Conservation (phyloP, 2,888 invertebrate species). For the Caenorhabditis sinica region DNA sequence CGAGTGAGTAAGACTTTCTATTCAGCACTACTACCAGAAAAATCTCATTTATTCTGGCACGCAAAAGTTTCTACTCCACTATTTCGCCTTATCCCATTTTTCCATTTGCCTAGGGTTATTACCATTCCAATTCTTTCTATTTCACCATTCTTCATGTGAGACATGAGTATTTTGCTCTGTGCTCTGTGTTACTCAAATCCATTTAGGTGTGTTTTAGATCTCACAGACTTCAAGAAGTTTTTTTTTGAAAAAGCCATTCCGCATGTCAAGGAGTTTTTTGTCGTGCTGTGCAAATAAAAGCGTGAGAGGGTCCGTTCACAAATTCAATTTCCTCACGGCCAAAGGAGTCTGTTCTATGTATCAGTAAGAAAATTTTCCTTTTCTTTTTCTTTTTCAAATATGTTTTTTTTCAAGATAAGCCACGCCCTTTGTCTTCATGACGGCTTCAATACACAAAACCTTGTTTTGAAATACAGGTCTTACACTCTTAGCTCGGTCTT, state of each 20-base stretch:
- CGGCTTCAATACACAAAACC: not conserved
- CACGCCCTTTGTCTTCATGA: not conserved
- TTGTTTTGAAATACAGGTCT: no score
- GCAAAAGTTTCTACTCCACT: slow-evolving; percentile 49
- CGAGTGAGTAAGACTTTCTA: slow-evolving; percentile 29
- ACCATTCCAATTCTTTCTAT: not conserved
- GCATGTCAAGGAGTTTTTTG: slow-evolving; percentile 44
- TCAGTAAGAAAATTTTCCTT: slow-evolving; percentile 11
- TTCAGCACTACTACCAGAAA: slow-evolving; percentile 38
- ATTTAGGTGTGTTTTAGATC: slow-evolving; percentile 39
- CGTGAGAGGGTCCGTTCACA: slow-evolving; percentile 36
- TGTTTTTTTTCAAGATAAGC: not conserved
- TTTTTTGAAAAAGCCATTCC: slow-evolving; percentile 5
- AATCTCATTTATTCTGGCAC: slow-evolving; percentile 65
- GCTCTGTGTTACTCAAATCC: slow-evolving; percentile 16
- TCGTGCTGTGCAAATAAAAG: slow-evolving; percentile 17
- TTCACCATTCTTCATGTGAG: not conserved
- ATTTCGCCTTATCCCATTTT: slow-evolving; percentile 4
- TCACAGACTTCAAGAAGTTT: not conserved
- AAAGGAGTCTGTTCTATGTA: slow-evolving; percentile 51
- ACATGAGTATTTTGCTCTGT: not conserved
- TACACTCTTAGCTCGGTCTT: no score
- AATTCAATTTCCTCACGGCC: slow-evolving; percentile 39
- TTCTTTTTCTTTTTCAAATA: not conserved
- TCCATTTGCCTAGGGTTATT: not conserved